These are phyloP conservation scores for Pristionchus fissidentatus DNA, from an alignment of 2,888 invertebrate species.

Conservation along the genomic window DNA sequence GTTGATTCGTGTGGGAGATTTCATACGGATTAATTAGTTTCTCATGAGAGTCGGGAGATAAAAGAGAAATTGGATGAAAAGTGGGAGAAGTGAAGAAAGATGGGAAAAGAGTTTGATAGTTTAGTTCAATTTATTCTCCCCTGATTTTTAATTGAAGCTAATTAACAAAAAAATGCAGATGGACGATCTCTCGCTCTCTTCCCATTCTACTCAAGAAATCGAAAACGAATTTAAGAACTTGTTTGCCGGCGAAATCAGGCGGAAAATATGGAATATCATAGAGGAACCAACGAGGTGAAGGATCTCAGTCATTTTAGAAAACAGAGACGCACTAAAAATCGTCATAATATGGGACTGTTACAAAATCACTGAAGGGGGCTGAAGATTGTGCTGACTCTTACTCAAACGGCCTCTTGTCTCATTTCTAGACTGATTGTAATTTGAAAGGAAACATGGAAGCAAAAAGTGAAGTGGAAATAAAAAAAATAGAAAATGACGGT, in stretches of 20 bases:
- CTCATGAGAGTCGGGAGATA: constrained; percentile 1
- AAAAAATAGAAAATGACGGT: too few species aligned
- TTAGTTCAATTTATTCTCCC: background rate
- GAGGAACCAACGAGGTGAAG: constrained; percentile 68
- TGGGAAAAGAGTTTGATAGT: background rate
- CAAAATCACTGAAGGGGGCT: too few species aligned
- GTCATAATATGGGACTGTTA: too few species aligned
- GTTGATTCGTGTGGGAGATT: constrained; percentile 8
- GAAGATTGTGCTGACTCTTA: too few species aligned
- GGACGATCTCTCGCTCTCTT: constrained; percentile 21
- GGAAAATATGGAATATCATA: constrained; percentile 66
- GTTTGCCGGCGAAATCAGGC: constrained; percentile 60
- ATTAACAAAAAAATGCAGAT: background rate
- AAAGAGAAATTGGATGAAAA: background rate
- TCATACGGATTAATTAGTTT: background rate
- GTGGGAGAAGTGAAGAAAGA: constrained; percentile 8
- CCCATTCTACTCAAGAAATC: constrained; percentile 10
- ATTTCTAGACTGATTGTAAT: too few species aligned
- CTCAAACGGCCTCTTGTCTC: too few species aligned
- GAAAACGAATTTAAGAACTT: constrained; percentile 66
- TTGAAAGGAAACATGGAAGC: too few species aligned
- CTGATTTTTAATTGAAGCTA: too few species aligned
- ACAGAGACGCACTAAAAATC: too few species aligned
- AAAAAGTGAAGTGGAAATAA: too few species aligned
- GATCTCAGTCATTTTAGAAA: too few species aligned